Evolutionary conservation across 2,797 vertebrate genomes (phyloP).

Genomic region (Amphiprion clarkii): DNA sequence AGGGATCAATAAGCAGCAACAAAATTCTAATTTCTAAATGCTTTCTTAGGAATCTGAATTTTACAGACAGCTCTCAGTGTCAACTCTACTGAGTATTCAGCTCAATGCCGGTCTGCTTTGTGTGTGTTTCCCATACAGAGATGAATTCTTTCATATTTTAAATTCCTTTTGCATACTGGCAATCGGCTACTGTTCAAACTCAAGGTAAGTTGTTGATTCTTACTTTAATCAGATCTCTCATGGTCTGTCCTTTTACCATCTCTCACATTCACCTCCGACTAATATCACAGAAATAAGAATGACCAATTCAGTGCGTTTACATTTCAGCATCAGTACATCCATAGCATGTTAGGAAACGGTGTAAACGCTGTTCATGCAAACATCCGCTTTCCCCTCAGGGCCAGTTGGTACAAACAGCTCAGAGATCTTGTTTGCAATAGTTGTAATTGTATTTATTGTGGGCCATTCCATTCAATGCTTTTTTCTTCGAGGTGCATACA

Average conservation of each 20-base stretch:
- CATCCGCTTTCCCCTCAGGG: not conserved
- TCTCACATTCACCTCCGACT: conserved; percentile 8
- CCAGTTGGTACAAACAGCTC: not conserved
- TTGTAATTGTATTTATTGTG: no score
- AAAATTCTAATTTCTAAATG: no score
- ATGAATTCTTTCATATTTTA: conserved; percentile 25
- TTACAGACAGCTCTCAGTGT: no score
- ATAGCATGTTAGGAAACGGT: not conserved
- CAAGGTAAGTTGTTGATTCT: conserved; percentile 50
- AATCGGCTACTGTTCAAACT: conserved; percentile 13
- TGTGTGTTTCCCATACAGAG: conserved; percentile 18
- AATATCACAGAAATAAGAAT: not conserved
- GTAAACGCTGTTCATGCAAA: not conserved
- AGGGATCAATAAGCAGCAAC: no score
- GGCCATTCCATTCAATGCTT: not conserved
- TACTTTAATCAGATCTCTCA: conserved; percentile 34
- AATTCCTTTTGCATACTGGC: conserved; percentile 15
- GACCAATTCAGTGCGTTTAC: not conserved
- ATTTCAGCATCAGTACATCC: not conserved
- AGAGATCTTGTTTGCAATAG: no score
- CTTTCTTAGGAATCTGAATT: no score
- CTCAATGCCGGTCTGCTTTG: conserved; percentile 30
- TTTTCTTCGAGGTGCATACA: no score
- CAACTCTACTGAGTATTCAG: conserved; percentile 28
- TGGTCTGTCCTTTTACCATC: not conserved